Evolutionary conservation across 1,140 invertebrate genomes (phyloP).

Genomic region (Drosophila burlai): DNA sequence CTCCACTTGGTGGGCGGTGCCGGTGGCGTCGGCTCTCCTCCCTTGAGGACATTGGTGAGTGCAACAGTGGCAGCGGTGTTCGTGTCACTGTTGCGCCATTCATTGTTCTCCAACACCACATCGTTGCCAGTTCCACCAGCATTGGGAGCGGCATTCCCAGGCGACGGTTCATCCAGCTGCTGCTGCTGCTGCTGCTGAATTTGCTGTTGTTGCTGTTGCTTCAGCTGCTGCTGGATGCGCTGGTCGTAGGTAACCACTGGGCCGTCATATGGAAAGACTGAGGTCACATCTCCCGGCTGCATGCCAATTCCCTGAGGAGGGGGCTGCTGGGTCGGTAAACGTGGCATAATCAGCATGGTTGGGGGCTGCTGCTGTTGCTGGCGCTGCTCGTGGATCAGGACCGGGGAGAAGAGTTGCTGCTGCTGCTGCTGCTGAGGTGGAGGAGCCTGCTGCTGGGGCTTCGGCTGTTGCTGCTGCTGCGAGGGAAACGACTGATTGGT

Average conservation of each 20-base stretch:
- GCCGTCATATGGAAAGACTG: conserved; percentile 64
- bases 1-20: conserved; percentile 74
- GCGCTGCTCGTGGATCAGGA: conserved; percentile 62
- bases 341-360: conserved; percentile 68
- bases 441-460: conserved; percentile 43
- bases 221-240: conserved; percentile 73
- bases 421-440: conserved; percentile 48
- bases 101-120: conserved; percentile 58
- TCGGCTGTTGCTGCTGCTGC: conserved; percentile 69
- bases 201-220: conserved; percentile 46
- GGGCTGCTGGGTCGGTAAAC: conserved; percentile 52
- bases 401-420: conserved; percentile 74
- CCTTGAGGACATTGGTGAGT: conserved; percentile 73
- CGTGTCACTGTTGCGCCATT: conserved; percentile 64
- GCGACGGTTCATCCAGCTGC: conserved; percentile 41
- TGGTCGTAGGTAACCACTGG: conserved; percentile 73
- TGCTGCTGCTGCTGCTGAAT: conserved; percentile 44
- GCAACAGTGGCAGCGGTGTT: conserved; percentile 76
- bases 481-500: conserved; percentile 91
- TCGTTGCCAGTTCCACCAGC: conserved; percentile 34
- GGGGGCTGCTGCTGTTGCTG: conserved; percentile 62
- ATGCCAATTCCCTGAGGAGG: conserved; percentile 70
- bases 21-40: conserved; percentile 38
- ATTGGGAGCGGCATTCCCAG: conserved; percentile 14
- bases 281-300: conserved; percentile 76